phyloP scores from a whole-genome alignment of 2,113 vertebrate genomes.

The Trichomycterus rosablanca region DNA sequence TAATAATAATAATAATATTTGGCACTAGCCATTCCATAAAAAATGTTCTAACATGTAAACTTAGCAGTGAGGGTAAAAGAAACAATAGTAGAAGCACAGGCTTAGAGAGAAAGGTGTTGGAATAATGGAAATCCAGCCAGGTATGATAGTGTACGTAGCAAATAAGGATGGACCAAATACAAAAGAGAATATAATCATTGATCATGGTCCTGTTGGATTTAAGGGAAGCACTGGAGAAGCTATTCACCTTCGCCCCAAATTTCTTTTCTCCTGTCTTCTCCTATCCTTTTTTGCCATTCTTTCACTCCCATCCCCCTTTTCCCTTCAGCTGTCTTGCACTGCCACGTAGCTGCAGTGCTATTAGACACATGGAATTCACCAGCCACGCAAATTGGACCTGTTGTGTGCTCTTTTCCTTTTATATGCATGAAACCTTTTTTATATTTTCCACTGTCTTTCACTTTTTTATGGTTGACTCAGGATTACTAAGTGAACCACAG shows the following conservation, averaged over 20 bases:
- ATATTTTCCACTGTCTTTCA: constrained; percentile 6
- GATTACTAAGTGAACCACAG: too few relatives aligned
- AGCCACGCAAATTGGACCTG: constrained; percentile 47
- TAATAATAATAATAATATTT: too few relatives aligned
- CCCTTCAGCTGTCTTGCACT: constrained; percentile 36
- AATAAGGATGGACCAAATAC: too few relatives aligned
- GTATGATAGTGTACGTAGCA: too few relatives aligned
- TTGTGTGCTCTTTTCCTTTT: constrained; percentile 46
- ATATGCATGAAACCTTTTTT: too few relatives aligned
- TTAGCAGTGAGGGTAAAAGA: too few relatives aligned
- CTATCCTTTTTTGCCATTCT: constrained; percentile 33
- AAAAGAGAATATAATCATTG: constrained; percentile 32
- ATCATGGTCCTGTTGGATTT: constrained; percentile 72
- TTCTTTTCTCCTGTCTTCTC: constrained; percentile 47
- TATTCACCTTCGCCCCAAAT: constrained; percentile 42
- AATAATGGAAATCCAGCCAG: neutral
- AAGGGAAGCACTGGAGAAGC: constrained; percentile 71
- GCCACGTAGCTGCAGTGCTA: constrained; percentile 45
- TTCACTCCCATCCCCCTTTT: constrained; percentile 26
- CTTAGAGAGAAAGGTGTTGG: neutral
- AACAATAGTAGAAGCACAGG: neutral
- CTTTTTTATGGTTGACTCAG: constrained; percentile 25
- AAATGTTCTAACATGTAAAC: too few relatives aligned
- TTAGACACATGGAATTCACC: constrained; percentile 45
- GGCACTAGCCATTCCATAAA: too few relatives aligned